phyloP scores from a whole-genome alignment of 2,888 invertebrate species.

The Athalia rosae region DNA sequence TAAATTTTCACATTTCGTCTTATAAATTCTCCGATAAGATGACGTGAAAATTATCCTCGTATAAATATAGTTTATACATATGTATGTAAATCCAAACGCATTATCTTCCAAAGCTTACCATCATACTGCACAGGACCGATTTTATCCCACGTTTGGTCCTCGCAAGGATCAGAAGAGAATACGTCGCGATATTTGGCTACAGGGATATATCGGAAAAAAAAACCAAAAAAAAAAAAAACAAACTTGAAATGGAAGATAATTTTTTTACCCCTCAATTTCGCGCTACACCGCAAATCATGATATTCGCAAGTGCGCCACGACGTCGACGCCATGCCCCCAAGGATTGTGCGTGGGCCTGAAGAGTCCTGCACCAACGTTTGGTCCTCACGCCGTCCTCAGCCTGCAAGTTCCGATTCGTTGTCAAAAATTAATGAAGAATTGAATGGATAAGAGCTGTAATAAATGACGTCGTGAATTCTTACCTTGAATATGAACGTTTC shows the following conservation, averaged over 20 bases:
- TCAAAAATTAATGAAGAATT: not conserved
- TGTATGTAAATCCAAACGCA: not conserved
- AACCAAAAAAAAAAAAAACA: not conserved
- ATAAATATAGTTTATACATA: not conserved
- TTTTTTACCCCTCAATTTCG: constrained; percentile 50
- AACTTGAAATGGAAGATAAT: not conserved
- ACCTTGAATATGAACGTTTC: constrained; percentile 96
- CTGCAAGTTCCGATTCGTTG: constrained; percentile 75
- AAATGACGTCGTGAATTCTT: not conserved
- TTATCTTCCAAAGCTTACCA: not conserved
- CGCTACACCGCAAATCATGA: constrained; percentile 88
- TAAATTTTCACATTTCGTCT: constrained; percentile 20
- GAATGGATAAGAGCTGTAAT: constrained; percentile 1
- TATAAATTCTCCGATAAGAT: constrained; percentile 25
- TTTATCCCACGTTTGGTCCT: too few relatives aligned
- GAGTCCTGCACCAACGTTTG: constrained; percentile 90
- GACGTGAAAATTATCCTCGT: constrained; percentile 16
- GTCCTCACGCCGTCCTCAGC: constrained; percentile 92
- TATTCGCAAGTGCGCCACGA: constrained; percentile 18
- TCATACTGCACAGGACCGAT: not conserved
- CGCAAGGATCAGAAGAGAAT: too few relatives aligned
- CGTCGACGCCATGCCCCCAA: constrained; percentile 90
- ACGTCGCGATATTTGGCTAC: not conserved
- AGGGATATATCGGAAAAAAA: not conserved
- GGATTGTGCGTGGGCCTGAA: constrained; percentile 93